Evolutionary conservation across 2,113 vertebrate genomes (phyloP).

Genomic region (Poecilia latipinna): DNA sequence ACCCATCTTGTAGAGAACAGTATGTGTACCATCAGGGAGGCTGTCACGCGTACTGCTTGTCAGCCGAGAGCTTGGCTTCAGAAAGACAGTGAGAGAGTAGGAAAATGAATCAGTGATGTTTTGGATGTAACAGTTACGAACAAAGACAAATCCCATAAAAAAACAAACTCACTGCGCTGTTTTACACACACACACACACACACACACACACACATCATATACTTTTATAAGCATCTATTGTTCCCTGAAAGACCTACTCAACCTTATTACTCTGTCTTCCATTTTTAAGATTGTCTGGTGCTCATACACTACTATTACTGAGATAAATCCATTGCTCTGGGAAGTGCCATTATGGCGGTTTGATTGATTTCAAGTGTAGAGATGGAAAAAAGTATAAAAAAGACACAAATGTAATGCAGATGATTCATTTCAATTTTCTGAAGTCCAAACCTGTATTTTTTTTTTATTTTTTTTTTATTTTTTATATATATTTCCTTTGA

Average conservation of each 20-base stretch:
- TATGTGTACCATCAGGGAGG: constrained; percentile 22
- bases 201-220: not conserved
- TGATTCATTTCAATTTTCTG: constrained; percentile 28
- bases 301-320: constrained; percentile 6
- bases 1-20: constrained; percentile 64
- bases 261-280: constrained; percentile 1
- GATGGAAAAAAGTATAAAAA: not conserved
- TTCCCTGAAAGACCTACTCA: not conserved
- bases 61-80: constrained; percentile 20
- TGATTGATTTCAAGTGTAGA: constrained; percentile 38
- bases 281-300: constrained; percentile 5
- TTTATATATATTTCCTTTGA: constrained; percentile 3
- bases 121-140: constrained; percentile 8
- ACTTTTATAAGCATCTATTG: not conserved
- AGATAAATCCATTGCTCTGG: constrained; percentile 18
- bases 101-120: constrained; percentile 44
- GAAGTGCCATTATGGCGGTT: not conserved
- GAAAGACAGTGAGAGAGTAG: not conserved
- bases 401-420: not conserved
- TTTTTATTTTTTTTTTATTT: not conserved
- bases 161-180: not conserved
- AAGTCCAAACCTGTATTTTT: constrained; percentile 8
- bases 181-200: no score
- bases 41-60: constrained; percentile 44
- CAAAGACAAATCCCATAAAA: constrained; percentile 3